These are phyloP conservation scores for Caenorhabditis brenneri DNA, from an alignment of 1,140 invertebrate genomes.

Conservation along the genomic window DNA sequence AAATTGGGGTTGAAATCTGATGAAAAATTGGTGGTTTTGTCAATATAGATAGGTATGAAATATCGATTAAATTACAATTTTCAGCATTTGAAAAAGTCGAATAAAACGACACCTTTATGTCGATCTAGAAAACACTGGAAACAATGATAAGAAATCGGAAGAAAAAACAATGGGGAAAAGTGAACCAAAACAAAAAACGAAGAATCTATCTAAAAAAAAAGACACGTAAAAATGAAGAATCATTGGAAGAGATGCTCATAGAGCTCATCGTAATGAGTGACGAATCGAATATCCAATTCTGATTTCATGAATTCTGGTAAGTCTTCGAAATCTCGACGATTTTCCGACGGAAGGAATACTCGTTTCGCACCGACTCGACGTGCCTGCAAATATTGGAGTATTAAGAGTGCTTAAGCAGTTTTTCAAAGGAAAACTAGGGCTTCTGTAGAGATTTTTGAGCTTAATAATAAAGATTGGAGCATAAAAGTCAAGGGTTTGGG, in stretches of 20 bases:
- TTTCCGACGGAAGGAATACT: slow-evolving; percentile 91
- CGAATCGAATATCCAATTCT: slow-evolving; percentile 92
- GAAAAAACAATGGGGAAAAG: neutral
- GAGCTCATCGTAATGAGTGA: slow-evolving; percentile 82
- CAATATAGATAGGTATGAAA: too few species aligned
- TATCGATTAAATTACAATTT: neutral
- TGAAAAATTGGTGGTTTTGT: neutral
- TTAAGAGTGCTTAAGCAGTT: too few species aligned
- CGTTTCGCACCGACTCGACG: slow-evolving; percentile 83
- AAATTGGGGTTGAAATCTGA: neutral
- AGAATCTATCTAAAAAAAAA: slow-evolving; percentile 36
- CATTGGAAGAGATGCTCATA: slow-evolving; percentile 81
- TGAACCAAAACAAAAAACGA: too few species aligned
- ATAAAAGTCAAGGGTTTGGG: too few species aligned
- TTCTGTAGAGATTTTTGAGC: too few species aligned
- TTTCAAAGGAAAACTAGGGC: too few species aligned
- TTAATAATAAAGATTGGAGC: too few species aligned
- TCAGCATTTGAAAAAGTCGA: neutral
- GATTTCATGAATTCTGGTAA: slow-evolving; percentile 88
- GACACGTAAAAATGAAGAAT: neutral
- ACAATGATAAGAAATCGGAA: too few species aligned
- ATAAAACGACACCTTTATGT: neutral
- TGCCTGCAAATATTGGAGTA: too few species aligned
- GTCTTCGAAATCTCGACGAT: slow-evolving; percentile 93
- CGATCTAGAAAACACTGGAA: neutral